Percentiles rank a stretch among this genome's conserved stretches.
Conservation (phyloP, 2,113 vertebrate genomes). For the Carassius carassius region DNA sequence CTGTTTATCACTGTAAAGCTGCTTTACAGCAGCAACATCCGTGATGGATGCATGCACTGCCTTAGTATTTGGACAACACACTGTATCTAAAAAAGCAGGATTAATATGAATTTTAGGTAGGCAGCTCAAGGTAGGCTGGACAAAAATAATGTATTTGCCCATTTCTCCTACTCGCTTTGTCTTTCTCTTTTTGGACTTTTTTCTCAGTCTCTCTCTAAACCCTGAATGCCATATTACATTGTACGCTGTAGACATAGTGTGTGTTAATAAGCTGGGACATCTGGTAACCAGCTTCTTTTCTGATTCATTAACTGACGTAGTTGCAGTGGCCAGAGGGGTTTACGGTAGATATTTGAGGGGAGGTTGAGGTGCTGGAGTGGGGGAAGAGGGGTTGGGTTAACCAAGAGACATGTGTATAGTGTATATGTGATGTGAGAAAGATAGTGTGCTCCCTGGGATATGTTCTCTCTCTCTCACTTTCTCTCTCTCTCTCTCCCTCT, state of each 20-base stretch:
- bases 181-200: neutral
- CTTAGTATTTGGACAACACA: neutral
- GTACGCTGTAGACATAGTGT: conserved; percentile 66
- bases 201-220: conserved; percentile 26
- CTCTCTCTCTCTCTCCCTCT: neutral
- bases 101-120: neutral
- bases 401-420: neutral
- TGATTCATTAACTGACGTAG: conserved; percentile 87
- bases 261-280: conserved; percentile 87
- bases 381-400: neutral
- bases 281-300: conserved; percentile 91
- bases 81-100: neutral
- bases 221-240: conserved; percentile 81
- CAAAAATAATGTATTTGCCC: neutral
- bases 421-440: neutral
- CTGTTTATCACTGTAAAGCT: too few relatives aligned
- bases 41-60: neutral
- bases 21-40: too few relatives aligned
- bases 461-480: conserved; percentile 48
- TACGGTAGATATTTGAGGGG: conserved; percentile 61
- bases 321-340: conserved; percentile 77
- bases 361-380: neutral
- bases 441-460: conserved; percentile 66
- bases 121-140: neutral
- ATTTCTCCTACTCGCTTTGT: neutral